A percentile compares a stretch with the other conserved stretches of the same genome.
phyloP scores from a whole-genome alignment of 2,113 vertebrate species.

The Arizona elegans region DNA sequence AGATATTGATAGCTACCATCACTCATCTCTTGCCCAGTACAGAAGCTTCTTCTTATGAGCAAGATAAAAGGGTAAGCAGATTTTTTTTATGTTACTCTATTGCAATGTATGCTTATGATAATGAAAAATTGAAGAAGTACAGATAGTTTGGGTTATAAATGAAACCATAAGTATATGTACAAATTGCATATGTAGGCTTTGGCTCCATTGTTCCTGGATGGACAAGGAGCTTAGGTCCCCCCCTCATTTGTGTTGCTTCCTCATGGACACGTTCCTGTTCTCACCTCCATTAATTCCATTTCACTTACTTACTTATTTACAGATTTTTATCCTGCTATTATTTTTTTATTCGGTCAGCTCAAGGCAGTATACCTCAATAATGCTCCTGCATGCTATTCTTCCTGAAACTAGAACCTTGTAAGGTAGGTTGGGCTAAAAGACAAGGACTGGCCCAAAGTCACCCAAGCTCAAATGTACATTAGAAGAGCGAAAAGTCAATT shows the following conservation, averaged over 20 bases:
- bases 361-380: neutral
- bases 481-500: neutral
- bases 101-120: neutral
- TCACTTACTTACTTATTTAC: neutral
- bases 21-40: conserved; percentile 91
- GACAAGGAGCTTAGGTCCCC: neutral
- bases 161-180: neutral
- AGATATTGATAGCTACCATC: conserved; percentile 97
- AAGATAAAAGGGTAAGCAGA: conserved; percentile 89
- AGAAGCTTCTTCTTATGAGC: conserved; percentile 93
- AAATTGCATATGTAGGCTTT: neutral
- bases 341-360: neutral
- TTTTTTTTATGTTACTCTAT: conserved; percentile 1
- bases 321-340: neutral
- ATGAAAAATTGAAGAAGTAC: neutral
- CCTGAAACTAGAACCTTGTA: neutral
- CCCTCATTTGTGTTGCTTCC: neutral
- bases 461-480: neutral
- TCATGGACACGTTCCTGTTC: neutral
- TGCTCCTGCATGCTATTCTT: neutral
- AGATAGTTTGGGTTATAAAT: neutral
- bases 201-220: neutral
- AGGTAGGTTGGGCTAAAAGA: neutral
- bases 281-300: neutral
- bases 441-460: neutral